phyloP scores from a whole-genome alignment of 2,888 invertebrate species.

The Tetanocera ferruginea region DNA sequence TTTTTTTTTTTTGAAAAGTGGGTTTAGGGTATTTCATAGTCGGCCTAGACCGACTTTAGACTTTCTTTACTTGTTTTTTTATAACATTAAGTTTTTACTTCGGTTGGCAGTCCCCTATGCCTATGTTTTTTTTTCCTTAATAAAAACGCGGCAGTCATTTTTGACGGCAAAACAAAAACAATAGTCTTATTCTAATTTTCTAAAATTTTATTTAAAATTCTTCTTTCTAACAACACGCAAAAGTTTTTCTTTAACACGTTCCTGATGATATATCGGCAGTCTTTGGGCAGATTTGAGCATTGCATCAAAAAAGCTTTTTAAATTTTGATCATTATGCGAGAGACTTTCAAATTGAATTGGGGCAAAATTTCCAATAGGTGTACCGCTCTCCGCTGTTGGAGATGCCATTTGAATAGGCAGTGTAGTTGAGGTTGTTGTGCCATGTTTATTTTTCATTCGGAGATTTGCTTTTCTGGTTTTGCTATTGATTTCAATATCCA shows the following conservation, averaged over 20 bases:
- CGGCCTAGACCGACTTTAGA: too few relatives aligned
- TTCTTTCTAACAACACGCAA: conserved; percentile 38
- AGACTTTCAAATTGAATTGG: conserved; percentile 24
- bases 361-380: background rate
- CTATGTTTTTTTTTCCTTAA: too few relatives aligned
- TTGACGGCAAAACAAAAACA: conserved; percentile 39
- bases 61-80: too few relatives aligned
- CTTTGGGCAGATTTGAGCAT: conserved; percentile 48
- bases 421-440: background rate
- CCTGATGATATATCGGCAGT: conserved; percentile 49
- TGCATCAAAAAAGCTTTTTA: conserved; percentile 50
- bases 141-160: too few relatives aligned
- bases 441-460: background rate
- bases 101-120: too few relatives aligned
- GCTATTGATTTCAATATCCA: conserved; percentile 31
- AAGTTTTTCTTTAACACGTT: conserved; percentile 45
- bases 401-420: background rate
- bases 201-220: background rate
- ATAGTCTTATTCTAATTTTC: conserved; percentile 40
- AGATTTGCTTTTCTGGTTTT: background rate
- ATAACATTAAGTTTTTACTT: too few relatives aligned
- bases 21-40: too few relatives aligned
- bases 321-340: conserved; percentile 41
- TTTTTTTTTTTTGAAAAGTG: too few relatives aligned
- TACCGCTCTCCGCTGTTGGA: background rate